phyloP scores from a whole-genome alignment of 2,113 vertebrate species.

The Nesoenas mayeri region DNA sequence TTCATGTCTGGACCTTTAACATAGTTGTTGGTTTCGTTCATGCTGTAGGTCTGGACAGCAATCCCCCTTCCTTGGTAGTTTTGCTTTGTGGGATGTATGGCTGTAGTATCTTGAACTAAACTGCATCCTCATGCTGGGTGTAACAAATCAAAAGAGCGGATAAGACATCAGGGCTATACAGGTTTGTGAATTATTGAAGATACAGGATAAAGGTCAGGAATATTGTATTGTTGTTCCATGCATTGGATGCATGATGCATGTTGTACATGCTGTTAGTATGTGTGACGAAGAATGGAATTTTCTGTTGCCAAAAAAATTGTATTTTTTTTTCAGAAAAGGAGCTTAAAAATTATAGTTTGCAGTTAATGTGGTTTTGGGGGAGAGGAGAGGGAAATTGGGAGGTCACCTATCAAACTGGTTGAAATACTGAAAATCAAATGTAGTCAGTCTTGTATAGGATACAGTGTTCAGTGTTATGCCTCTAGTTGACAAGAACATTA shows the following conservation, averaged over 20 bases:
- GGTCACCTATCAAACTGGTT: background rate
- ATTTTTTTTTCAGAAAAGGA: background rate
- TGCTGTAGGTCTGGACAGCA: background rate
- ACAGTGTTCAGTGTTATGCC: background rate
- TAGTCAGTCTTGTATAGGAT: background rate
- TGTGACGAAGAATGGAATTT: background rate
- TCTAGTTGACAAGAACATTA: background rate
- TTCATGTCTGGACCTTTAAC: background rate
- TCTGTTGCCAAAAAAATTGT: background rate
- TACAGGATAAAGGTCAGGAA: background rate
- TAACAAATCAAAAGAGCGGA: background rate
- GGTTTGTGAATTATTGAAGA: slow-evolving; percentile 1
- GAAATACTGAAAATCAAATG: background rate
- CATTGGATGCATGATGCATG: background rate
- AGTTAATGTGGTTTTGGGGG: background rate
- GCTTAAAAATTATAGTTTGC: background rate
- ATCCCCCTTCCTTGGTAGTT: background rate
- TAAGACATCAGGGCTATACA: background rate
- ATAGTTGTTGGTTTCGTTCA: background rate
- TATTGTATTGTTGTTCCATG: background rate
- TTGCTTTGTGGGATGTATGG: background rate
- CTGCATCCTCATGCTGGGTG: background rate
- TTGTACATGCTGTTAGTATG: accelerated
- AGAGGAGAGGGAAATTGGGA: background rate
- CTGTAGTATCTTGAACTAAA: background rate